phyloP scores from a whole-genome alignment of 2,113 vertebrate genomes.

The Percopsis transmontana region DNA sequence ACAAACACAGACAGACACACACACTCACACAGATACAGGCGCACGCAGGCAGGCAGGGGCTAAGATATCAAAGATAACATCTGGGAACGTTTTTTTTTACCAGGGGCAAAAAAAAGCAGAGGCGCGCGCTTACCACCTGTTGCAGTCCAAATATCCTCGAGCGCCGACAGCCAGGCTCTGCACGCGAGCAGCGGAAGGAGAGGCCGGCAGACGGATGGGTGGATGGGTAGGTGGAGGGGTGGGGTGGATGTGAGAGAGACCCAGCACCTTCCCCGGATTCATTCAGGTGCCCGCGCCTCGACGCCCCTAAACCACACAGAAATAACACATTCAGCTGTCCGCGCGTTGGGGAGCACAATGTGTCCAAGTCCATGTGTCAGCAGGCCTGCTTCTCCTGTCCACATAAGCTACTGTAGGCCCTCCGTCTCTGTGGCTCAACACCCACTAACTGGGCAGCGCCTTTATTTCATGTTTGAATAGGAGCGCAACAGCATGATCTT shows the following conservation, averaged over 20 bases:
- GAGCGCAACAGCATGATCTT: conserved; percentile 17
- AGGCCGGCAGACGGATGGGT: conserved; percentile 30
- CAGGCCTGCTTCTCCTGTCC: neutral
- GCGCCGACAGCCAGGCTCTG: conserved; percentile 54
- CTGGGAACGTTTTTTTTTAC: conserved; percentile 34
- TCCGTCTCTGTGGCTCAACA: neutral
- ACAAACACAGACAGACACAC: conserved; percentile 10
- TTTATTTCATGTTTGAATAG: conserved; percentile 52
- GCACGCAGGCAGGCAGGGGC: conserved; percentile 15
- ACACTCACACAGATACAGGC: neutral
- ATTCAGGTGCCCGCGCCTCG: conserved; percentile 8
- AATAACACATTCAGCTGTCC: conserved; percentile 31
- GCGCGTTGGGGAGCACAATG: neutral
- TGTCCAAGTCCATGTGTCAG: no score
- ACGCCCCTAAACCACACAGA: conserved; percentile 30
- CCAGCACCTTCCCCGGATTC: conserved; percentile 17
- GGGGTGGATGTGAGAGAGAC: neutral
- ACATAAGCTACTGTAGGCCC: neutral
- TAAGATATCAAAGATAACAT: conserved; percentile 62
- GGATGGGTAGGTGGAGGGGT: conserved; percentile 9
- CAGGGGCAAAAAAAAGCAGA: conserved; percentile 30
- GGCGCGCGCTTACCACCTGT: conserved; percentile 79
- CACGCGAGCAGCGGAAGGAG: conserved; percentile 58
- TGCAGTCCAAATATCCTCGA: conserved; percentile 74
- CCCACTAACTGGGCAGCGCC: conserved; percentile 10